These are phyloP conservation scores for Cyclophora punctaria DNA, from an alignment of 2,888 invertebrate species.

Conservation along the genomic window DNA sequence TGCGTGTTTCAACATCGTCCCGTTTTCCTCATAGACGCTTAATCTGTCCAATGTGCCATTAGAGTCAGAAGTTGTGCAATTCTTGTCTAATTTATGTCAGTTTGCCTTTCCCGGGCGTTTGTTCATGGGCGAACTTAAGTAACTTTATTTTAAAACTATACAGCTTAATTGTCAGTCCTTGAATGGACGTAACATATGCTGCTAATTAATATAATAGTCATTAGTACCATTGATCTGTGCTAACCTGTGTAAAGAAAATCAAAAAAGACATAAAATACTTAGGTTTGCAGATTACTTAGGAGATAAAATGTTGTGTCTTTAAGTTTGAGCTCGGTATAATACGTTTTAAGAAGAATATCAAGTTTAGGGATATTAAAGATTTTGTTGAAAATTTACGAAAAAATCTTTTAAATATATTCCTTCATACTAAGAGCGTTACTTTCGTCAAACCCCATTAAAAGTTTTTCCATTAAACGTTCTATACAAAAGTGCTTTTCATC, in stretches of 20 bases:
- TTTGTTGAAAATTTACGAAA: constrained; percentile 9
- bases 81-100: constrained; percentile 58
- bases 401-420: constrained; percentile 32
- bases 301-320: too few species aligned
- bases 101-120: constrained; percentile 23
- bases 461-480: constrained; percentile 69
- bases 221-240: too few species aligned
- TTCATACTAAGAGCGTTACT: constrained; percentile 46
- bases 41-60: constrained; percentile 64
- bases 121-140: constrained; percentile 2
- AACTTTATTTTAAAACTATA: constrained; percentile 9
- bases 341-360: background rate
- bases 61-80: constrained; percentile 62
- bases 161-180: background rate
- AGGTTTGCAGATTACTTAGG: too few species aligned
- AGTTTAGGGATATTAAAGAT: constrained; percentile 1
- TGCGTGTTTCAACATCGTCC: constrained; percentile 30
- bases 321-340: too few species aligned
- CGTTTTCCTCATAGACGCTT: constrained; percentile 46
- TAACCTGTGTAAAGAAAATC: too few species aligned
- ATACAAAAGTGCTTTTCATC: constrained; percentile 55
- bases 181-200: background rate
- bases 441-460: constrained; percentile 68
- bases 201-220: too few species aligned
- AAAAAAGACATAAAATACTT: too few species aligned